These are phyloP conservation scores for Drosophila melanica DNA, from an alignment of 1,140 invertebrate species.

Conservation along the genomic window DNA sequence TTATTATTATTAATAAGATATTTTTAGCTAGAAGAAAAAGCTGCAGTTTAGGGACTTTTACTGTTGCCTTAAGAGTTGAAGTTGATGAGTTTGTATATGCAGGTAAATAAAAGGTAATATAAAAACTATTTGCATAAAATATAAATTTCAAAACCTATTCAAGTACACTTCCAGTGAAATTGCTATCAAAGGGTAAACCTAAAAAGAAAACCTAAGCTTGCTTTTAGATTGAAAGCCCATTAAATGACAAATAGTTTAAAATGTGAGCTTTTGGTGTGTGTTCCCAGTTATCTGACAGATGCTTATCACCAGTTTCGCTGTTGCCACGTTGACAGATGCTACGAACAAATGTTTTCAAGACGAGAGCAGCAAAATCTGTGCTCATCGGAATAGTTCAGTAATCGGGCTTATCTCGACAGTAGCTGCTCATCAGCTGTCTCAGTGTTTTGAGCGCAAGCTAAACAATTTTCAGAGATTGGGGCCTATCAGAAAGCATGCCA, in stretches of 20 bases:
- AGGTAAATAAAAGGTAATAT: too few species aligned
- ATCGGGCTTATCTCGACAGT: constrained; percentile 11
- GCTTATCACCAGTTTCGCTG: constrained; percentile 16
- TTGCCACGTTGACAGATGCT: constrained; percentile 24
- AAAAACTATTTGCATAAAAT: not conserved
- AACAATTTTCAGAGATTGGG: constrained; percentile 15
- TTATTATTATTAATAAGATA: too few species aligned
- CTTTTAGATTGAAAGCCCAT: not conserved
- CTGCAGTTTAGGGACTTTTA: too few species aligned
- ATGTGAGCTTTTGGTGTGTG: not conserved
- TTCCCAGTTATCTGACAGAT: constrained; percentile 13
- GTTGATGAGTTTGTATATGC: too few species aligned
- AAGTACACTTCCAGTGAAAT: too few species aligned
- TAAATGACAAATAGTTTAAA: not conserved
- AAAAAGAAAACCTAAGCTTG: not conserved
- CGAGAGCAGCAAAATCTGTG: constrained; percentile 1
- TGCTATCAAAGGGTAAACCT: not conserved
- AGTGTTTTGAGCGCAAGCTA: constrained; percentile 4
- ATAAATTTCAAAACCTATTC: not conserved
- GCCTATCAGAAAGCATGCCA: constrained; percentile 1
- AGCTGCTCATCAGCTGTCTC: constrained; percentile 23
- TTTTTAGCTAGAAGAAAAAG: too few species aligned
- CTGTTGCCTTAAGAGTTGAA: too few species aligned
- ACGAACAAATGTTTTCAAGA: not conserved
- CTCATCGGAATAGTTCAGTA: not conserved